Evolutionary conservation across 37 sponge, comb jelly and placozoan genomes (phyloP), one percentile per base, ranked within the genome.

Genomic region (Geodia barretti): DNA sequence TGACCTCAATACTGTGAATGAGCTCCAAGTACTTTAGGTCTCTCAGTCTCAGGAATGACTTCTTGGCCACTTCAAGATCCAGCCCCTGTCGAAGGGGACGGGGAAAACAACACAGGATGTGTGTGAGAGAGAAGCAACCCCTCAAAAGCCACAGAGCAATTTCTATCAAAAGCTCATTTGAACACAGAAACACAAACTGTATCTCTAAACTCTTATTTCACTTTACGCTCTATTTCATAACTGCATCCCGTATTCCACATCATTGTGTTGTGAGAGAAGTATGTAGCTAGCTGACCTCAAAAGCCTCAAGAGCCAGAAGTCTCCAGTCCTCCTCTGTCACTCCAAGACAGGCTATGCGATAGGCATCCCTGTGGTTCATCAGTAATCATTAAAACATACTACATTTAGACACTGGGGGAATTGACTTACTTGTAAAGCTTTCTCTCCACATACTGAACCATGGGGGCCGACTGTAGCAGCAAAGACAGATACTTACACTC

Each of bases 241-340:
- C n/a, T n/a, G n/a, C n/a, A n/a, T n/a, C n/a, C n/a, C n/a, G n/a
- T n/a, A n/a, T n/a, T n/a, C n/a, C n/a, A n/a, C n/a, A n/a, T n/a
- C n/a, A n/a, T n/a, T n/a, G n/a, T n/a, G n/a, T n/a, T n/a, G n/a
- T n/a, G n/a, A n/a, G n/a, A n/a, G n/a, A n/a, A n/a, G n/a, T n/a
- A n/a, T n/a, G n/a, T n/a, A n/a, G n/a, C n/a, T n/a, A 24, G 14
- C 41, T 14, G 43, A 94, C 95, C 88, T 97, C 95, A 54, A 97
- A 65, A 33, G 98, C 93, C 33, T 89, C 91, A 34, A 86, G 65
- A 3, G 95, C 99, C 39, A 98, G 83, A 0, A 80, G 72, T 41
- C 78, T 86, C 99, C 99, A 98, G 74, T 98, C 99, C 24, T 76
- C 80, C 29, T 96, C 88, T n/a, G 99, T 90, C 39, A 98, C 99